Evolutionary conservation across 2,888 invertebrate genomes (phyloP).

Genomic region (Brassicogethes aeneus): DNA sequence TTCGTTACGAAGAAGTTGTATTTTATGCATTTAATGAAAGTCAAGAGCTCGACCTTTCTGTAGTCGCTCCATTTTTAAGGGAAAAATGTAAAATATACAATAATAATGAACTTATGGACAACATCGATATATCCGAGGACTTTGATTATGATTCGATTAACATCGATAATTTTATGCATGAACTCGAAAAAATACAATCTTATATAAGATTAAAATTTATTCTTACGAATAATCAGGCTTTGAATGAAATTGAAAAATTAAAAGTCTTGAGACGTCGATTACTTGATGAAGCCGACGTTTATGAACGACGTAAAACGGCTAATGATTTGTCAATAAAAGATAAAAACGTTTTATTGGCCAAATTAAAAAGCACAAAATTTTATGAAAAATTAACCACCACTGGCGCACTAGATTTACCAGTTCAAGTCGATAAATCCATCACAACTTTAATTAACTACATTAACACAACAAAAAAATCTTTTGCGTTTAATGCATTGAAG

Average conservation of each 20-base stretch:
- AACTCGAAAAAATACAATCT: neutral
- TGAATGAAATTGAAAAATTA: neutral
- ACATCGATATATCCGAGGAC: neutral
- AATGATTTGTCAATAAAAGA: neutral
- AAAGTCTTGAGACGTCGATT: neutral
- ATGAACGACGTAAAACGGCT: neutral
- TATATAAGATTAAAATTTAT: constrained; percentile 1
- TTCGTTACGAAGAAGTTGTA: neutral
- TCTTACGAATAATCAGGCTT: neutral
- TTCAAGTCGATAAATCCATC: neutral
- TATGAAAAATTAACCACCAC: neutral
- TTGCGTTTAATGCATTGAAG: neutral
- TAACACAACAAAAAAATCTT: neutral
- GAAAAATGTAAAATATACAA: neutral
- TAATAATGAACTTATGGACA: neutral
- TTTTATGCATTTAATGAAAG: neutral
- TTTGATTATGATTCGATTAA: neutral
- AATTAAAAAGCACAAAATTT: neutral
- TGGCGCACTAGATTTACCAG: neutral
- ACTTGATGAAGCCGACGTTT: neutral
- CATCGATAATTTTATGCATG: neutral
- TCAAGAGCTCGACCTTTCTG: neutral
- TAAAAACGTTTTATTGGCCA: neutral
- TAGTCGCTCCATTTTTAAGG: neutral
- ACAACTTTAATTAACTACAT: neutral